Evolutionary conservation across 2,888 invertebrate species (phyloP).

Genomic region (Azorinus chamasolen): DNA sequence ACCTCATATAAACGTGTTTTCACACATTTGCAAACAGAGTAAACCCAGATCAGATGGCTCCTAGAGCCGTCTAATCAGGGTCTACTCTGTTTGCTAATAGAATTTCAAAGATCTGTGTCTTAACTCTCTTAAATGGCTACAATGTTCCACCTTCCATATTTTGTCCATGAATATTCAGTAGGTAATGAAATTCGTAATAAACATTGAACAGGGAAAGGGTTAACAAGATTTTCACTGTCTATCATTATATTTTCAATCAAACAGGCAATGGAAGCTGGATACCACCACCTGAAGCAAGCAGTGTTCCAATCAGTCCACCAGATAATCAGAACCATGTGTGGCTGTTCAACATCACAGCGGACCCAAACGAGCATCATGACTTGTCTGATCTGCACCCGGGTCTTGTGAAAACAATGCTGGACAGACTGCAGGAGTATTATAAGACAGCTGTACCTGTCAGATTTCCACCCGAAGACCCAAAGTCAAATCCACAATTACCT

Average conservation of each 20-base stretch:
- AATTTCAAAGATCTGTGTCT: no score
- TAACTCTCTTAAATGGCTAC: no score
- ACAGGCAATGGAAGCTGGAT: constrained; percentile 78
- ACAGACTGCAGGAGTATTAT: constrained; percentile 74
- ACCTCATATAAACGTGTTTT: no score
- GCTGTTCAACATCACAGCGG: constrained; percentile 82
- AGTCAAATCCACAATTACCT: constrained; percentile 76
- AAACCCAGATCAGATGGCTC: no score
- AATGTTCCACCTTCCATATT: no score
- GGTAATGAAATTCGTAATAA: no score
- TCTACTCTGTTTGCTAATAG: no score
- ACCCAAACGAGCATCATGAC: constrained; percentile 81
- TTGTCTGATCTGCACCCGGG: constrained; percentile 72
- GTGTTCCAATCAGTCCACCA: background rate
- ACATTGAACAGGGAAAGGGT: no score
- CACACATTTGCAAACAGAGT: no score
- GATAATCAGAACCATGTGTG: constrained; percentile 77
- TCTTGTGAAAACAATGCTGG: constrained; percentile 74
- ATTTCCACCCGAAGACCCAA: constrained; percentile 79
- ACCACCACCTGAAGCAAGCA: constrained; percentile 65
- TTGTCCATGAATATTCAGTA: no score
- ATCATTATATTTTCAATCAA: background rate
- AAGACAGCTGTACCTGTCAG: constrained; percentile 80
- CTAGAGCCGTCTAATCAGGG: no score
- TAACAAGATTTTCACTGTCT: no score